Evolutionary conservation across 92 coral and sea anemone genomes (phyloP).

Genomic region (Paramuricea clavata): DNA sequence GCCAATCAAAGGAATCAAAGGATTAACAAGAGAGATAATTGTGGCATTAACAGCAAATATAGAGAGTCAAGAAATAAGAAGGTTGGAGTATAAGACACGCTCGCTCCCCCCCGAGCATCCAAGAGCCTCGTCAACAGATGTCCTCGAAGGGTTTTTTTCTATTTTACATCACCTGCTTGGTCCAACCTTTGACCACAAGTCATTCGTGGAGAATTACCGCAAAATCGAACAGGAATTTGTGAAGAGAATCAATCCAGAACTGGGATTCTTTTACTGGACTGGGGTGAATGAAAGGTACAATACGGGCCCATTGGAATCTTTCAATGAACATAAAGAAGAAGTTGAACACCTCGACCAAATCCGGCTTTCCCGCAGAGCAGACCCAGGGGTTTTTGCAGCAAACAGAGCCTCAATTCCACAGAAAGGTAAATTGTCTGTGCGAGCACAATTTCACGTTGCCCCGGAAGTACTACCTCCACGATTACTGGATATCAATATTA

Average conservation of each 20-base stretch:
- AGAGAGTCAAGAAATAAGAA: constrained; percentile 46
- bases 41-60: constrained; percentile 41
- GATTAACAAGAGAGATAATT: neutral
- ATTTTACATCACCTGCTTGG: constrained; percentile 40
- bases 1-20: constrained; percentile 38
- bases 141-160: constrained; percentile 43
- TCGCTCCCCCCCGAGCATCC: constrained; percentile 38
- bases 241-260: constrained; percentile 37
- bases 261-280: constrained; percentile 41
- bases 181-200: constrained; percentile 42
- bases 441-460: no score
- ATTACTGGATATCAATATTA: no score
- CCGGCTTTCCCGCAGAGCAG: no score
- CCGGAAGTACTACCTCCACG: no score
- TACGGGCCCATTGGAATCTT: no score
- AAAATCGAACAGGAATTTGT: constrained; percentile 44
- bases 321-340: no score
- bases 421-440: no score
- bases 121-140: constrained; percentile 42
- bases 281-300: no score
- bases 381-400: no score
- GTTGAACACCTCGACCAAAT: no score
- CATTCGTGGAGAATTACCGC: constrained; percentile 21
- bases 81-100: constrained; percentile 16
- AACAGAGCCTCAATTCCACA: no score